Percentiles rank a stretch among this genome's conserved stretches.
Conservation (phyloP, 2,888 invertebrate genomes). For the Pristionchus japonicus region DNA sequence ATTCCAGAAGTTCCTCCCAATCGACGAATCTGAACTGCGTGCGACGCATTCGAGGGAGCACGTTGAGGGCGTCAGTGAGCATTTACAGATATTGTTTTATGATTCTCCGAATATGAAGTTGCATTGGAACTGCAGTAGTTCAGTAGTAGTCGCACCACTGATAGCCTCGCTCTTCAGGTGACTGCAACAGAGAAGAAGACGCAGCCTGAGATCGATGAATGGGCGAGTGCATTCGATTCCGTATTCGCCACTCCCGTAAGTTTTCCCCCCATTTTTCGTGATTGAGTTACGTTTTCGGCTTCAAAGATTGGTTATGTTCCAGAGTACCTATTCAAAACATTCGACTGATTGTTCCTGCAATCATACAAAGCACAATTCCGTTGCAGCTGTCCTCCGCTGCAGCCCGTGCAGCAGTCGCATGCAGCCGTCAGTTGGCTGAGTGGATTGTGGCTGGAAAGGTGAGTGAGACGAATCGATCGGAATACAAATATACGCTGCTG, state of each 20-base stretch:
- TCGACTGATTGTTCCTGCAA: too few relatives aligned
- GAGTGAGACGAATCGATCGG: not conserved
- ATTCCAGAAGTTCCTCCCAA: conserved; percentile 3
- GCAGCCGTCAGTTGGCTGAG: conserved; percentile 54
- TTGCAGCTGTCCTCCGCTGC: conserved; percentile 46
- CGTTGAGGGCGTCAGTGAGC: conserved; percentile 44
- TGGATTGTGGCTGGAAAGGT: conserved; percentile 53
- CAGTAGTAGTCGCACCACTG: too few relatives aligned
- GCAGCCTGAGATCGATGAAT: conserved; percentile 54
- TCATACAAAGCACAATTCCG: too few relatives aligned
- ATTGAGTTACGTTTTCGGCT: not conserved
- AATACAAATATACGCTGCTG: not conserved
- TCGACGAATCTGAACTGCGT: conserved; percentile 54
- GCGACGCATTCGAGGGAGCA: conserved; percentile 51
- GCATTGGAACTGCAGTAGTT: too few relatives aligned
- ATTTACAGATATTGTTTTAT: too few relatives aligned
- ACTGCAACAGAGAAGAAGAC: not conserved
- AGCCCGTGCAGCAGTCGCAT: conserved; percentile 54
- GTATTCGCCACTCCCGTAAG: conserved; percentile 56
- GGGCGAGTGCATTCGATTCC: conserved; percentile 54
- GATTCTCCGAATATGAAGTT: too few relatives aligned
- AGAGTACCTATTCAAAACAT: too few relatives aligned
- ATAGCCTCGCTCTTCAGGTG: not conserved
- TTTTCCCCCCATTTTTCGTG: not conserved
- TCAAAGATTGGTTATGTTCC: not conserved